These are phyloP conservation scores for Rhabdophis nuchalis DNA, from an alignment of 2,797 vertebrate species.

Conservation along the genomic window DNA sequence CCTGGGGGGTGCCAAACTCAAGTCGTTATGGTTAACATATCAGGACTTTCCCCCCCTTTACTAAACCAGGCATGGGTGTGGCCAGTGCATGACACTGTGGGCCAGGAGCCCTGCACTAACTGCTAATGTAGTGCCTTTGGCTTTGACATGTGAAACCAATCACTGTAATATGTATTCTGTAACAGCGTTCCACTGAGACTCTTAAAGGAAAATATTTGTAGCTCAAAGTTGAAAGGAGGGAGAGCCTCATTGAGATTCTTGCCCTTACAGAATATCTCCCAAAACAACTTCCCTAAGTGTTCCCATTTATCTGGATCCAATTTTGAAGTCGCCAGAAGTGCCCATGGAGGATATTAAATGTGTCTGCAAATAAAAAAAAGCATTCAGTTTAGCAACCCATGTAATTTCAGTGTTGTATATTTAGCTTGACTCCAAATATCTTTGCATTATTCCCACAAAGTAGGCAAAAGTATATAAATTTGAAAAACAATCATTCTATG, in stretches of 20 bases:
- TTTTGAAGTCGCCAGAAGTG: neutral
- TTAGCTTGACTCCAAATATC: neutral
- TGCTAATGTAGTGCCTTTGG: neutral
- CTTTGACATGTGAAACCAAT: neutral
- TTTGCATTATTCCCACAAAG: neutral
- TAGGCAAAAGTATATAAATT: neutral
- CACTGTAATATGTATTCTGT: neutral
- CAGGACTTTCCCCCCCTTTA: too few relatives aligned
- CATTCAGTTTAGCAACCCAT: neutral
- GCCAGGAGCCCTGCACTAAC: neutral
- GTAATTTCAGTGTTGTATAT: neutral
- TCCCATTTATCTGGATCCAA: neutral
- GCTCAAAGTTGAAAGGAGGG: too few relatives aligned
- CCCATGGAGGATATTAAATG: neutral
- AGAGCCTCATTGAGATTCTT: neutral
- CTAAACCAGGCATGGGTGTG: too few relatives aligned
- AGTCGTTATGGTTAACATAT: too few relatives aligned
- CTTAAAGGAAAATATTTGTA: too few relatives aligned
- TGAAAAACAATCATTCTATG: neutral
- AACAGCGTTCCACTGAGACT: too few relatives aligned
- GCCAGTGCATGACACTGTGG: too few relatives aligned
- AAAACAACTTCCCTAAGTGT: neutral
- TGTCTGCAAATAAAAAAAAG: neutral
- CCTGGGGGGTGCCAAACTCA: too few relatives aligned
- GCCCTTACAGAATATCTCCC: neutral